These are phyloP conservation scores for Drosophila setifemur DNA, from an alignment of 1,140 invertebrate species.

Conservation along the genomic window DNA sequence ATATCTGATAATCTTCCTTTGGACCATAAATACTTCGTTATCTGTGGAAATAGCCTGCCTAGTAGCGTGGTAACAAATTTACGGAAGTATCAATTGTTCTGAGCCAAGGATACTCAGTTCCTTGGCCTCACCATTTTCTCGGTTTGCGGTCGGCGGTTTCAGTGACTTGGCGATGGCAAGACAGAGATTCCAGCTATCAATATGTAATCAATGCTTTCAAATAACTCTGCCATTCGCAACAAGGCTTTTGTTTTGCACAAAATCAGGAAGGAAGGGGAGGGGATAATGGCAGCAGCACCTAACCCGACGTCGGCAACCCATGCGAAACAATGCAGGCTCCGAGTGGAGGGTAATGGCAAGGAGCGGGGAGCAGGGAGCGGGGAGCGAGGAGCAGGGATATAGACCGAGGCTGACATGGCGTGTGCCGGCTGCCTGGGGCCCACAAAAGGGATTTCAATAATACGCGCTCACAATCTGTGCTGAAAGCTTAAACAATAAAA, in stretches of 20 bases:
- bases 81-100: slow-evolving; percentile 62
- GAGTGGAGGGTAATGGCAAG: background rate
- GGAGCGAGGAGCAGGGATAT: background rate
- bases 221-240: slow-evolving; percentile 72
- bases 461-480: slow-evolving; percentile 70
- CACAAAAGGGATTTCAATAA: slow-evolving; percentile 77
- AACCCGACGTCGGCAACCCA: slow-evolving; percentile 25
- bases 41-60: slow-evolving; percentile 9
- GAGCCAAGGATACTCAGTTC: background rate
- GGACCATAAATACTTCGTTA: slow-evolving; percentile 49
- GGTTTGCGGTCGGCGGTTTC: slow-evolving; percentile 25
- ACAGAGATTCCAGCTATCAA: slow-evolving; percentile 39
- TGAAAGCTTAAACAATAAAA: slow-evolving; percentile 79
- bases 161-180: slow-evolving; percentile 19
- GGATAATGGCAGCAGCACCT: slow-evolving; percentile 39
- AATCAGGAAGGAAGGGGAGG: slow-evolving; percentile 53
- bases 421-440: slow-evolving; percentile 40
- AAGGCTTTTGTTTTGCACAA: slow-evolving; percentile 72
- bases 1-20: slow-evolving; percentile 14
- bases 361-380: background rate
- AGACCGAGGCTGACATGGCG: background rate
- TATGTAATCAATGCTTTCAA: slow-evolving; percentile 75
- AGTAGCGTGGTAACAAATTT: slow-evolving; percentile 22
- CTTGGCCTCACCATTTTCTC: background rate
- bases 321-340: slow-evolving; percentile 43